Evolutionary conservation across 2,797 vertebrate genomes (phyloP).

Genomic region (Cheirogaleus major): DNA sequence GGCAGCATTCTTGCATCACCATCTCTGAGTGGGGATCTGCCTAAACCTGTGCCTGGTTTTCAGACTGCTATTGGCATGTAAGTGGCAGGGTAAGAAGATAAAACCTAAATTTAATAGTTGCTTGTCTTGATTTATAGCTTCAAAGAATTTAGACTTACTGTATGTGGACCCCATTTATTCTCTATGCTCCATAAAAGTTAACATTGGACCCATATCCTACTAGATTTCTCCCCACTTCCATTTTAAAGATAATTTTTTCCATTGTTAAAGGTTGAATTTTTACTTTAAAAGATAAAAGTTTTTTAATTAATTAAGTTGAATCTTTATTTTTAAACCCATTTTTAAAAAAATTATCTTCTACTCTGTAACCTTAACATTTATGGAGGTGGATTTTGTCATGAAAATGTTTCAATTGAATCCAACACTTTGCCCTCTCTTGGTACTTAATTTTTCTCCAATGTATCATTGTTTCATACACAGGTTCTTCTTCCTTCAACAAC

Average conservation of each 20-base stretch:
- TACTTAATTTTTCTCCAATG: not conserved
- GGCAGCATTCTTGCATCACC: not conserved
- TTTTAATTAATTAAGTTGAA: not conserved
- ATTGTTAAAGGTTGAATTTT: not conserved
- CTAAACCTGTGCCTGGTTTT: not conserved
- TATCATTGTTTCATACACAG: not conserved
- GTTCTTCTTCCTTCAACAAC: not conserved
- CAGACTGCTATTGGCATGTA: not conserved
- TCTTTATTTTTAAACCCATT: not conserved
- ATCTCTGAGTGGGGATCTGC: not conserved
- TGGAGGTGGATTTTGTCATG: not conserved
- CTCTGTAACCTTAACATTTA: not conserved
- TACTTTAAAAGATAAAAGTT: not conserved
- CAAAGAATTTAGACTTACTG: not conserved
- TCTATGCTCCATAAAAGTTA: not conserved
- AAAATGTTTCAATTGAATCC: not conserved
- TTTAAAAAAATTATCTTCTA: not conserved
- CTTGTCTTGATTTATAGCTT: not conserved
- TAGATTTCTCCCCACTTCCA: fast-evolving
- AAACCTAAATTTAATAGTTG: not conserved
- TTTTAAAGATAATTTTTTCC: not conserved
- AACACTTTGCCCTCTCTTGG: not conserved
- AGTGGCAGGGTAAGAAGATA: not conserved
- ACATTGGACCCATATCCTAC: not conserved
- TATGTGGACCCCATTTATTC: not conserved